These are phyloP conservation scores for Euglossa dilemma DNA, from an alignment of 1,140 invertebrate species.

Conservation along the genomic window DNA sequence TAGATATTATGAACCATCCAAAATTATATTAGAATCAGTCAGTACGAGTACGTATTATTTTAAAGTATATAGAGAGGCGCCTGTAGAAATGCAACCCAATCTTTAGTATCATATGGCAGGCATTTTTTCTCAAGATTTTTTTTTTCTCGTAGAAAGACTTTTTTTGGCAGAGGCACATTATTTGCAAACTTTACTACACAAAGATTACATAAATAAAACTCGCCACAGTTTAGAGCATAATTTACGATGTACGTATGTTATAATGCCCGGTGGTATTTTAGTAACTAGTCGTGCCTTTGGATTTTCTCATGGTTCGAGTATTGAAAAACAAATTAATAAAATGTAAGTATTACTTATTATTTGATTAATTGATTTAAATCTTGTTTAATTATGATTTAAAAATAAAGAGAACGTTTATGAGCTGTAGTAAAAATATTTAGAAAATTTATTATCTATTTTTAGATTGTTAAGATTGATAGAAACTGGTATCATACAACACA, in stretches of 20 bases:
- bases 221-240: slow-evolving; percentile 83
- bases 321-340: slow-evolving; percentile 71
- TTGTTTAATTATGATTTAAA: not conserved
- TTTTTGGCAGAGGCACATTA: slow-evolving; percentile 87
- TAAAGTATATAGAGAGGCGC: not conserved
- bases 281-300: slow-evolving; percentile 87
- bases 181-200: slow-evolving; percentile 86
- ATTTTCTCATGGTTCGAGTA: slow-evolving; percentile 85
- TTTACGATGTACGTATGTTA: slow-evolving; percentile 87
- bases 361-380: not conserved
- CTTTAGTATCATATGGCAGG: not conserved
- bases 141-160: slow-evolving; percentile 80
- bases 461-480: slow-evolving; percentile 87
- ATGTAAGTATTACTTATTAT: not conserved
- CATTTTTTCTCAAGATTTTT: not conserved
- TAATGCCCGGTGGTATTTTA: slow-evolving; percentile 86
- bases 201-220: slow-evolving; percentile 86
- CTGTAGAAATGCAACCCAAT: not conserved
- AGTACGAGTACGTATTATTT: slow-evolving; percentile 54
- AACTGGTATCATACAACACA: slow-evolving; percentile 87
- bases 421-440: not conserved
- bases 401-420: not conserved
- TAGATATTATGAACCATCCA: slow-evolving; percentile 51
- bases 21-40: slow-evolving; percentile 56
- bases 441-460: slow-evolving; percentile 59